Base-by-base conservation (phyloP, 1,140 invertebrate species). In the Hypsibius dujardini region DNA sequence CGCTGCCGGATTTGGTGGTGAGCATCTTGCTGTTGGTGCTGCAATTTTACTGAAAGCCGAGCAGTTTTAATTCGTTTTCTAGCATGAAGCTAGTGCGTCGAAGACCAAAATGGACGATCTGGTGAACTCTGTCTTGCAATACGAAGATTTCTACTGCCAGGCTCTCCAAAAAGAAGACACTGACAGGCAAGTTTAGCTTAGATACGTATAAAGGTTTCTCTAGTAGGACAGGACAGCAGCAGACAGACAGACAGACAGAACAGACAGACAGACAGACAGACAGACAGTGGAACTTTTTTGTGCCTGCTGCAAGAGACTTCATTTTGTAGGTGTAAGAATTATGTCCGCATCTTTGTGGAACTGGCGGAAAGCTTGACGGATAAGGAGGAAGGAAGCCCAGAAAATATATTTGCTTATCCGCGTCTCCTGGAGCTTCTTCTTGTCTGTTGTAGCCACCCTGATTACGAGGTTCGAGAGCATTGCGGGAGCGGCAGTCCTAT, bases 281-380 rank as follows among this genome's bases (percentile, higher is more conserved):
- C n/a, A n/a, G n/a, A 56, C 50, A 56, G n/a, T 67, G 62, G 3
- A 42, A 14, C 42, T 42, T 67, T 67, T 67, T 14, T 42, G 7
- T 7, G 3, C 45, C 42, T 67, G 62, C 12, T 56, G n/a, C 50
- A 56, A 7, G 7, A n/a, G n/a, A 56, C 50, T 56, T 7, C 50
- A 7, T 56, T 56, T 56, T 56, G 50, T 42, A 67, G 62, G 62
- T 67, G 62, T 42, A 67, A 67, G 42, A 67, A 67, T 42, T 67
- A 67, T 42, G 62, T 67, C 3, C 62, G 62, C 3, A 42, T 67
- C 3, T 67, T 67, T 42, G 62, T 42, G 3, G 7, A 7, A 42
- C 62, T 67, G 7, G 62, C 7, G 7, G 62, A 67, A 42, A 14
- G 7, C 42, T 67, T 67, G 42, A 3, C 42, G 62, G 3, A 42